A percentile compares a stretch with the other conserved stretches of the same genome.
Evolutionary conservation across 2,113 vertebrate genomes (phyloP).

Genomic region (Orycteropus afer): DNA sequence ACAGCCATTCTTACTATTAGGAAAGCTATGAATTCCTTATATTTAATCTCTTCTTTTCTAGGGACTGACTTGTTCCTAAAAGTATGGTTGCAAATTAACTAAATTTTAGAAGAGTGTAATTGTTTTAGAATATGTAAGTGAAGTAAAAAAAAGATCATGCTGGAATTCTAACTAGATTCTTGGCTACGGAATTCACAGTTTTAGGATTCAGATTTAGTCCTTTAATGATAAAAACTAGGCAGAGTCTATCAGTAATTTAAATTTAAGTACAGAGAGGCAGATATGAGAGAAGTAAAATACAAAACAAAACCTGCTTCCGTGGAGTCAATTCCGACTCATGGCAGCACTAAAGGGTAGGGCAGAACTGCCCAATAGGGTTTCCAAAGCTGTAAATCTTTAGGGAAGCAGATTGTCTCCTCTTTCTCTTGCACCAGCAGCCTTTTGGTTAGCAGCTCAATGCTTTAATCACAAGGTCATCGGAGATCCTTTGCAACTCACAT

Average conservation of each 20-base stretch:
- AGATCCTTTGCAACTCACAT: background rate
- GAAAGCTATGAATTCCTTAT: background rate
- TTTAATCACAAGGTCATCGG: too few relatives aligned
- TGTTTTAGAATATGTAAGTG: conserved; percentile 4
- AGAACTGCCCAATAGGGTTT: too few relatives aligned
- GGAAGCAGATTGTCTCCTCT: too few relatives aligned
- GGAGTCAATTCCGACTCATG: too few relatives aligned
- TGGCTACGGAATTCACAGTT: conserved; percentile 22
- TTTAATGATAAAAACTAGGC: conserved; percentile 36
- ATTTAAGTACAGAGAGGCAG: conserved; percentile 9
- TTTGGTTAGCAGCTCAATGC: too few relatives aligned
- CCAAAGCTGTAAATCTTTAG: too few relatives aligned
- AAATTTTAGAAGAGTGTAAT: conserved; percentile 32
- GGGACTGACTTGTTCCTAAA: background rate
- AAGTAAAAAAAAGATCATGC: conserved; percentile 40
- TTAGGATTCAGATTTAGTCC: conserved; percentile 40
- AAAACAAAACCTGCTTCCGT: too few relatives aligned
- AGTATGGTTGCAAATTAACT: conserved; percentile 15
- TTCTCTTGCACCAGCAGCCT: too few relatives aligned
- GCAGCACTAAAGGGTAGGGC: too few relatives aligned
- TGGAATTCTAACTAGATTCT: conserved; percentile 47
- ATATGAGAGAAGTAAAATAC: background rate
- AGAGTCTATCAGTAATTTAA: background rate
- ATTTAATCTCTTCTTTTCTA: background rate
- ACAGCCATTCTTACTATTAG: background rate